Evolutionary conservation across 2,888 invertebrate species (phyloP).

Genomic region (Orthosia cruda): DNA sequence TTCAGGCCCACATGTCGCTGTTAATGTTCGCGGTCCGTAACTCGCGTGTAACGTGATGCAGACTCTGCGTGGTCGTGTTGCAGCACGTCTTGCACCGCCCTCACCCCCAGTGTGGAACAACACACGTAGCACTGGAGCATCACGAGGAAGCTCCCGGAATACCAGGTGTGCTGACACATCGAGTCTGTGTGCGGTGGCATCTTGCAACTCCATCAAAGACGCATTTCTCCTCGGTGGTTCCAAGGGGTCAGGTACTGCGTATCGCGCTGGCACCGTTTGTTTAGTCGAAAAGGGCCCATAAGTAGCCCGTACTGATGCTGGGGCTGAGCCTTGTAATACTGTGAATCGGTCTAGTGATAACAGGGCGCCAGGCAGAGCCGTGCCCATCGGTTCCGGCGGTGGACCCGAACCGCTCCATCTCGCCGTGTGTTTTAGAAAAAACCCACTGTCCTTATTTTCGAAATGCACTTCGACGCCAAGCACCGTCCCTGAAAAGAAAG

Average conservation of each 20-base stretch:
- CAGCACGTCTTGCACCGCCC: constrained; percentile 95
- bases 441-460: constrained; percentile 97
- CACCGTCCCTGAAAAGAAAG: constrained; percentile 93
- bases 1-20: constrained; percentile 98
- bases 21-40: constrained; percentile 92
- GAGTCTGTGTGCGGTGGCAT: constrained; percentile 94
- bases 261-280: constrained; percentile 97
- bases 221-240: constrained; percentile 93
- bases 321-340: constrained; percentile 97
- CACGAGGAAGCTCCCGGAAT: constrained; percentile 96
- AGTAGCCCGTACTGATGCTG: constrained; percentile 97
- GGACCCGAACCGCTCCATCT: constrained; percentile 93
- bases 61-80: constrained; percentile 94
- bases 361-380: constrained; percentile 93
- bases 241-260: constrained; percentile 96
- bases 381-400: constrained; percentile 87
- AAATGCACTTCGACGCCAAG: constrained; percentile 97
- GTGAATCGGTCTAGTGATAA: constrained; percentile 97
- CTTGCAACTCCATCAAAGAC: constrained; percentile 92
- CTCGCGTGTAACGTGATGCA: constrained; percentile 96
- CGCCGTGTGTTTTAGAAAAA: constrained; percentile 96
- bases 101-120: constrained; percentile 98
- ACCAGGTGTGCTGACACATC: constrained; percentile 99
- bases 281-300: constrained; percentile 99
- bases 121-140: constrained; percentile 97